Percentiles rank a stretch among this genome's conserved stretches.
These are phyloP conservation scores for Formica aserva DNA, from an alignment of 2,888 invertebrate species.

Conservation along the genomic window DNA sequence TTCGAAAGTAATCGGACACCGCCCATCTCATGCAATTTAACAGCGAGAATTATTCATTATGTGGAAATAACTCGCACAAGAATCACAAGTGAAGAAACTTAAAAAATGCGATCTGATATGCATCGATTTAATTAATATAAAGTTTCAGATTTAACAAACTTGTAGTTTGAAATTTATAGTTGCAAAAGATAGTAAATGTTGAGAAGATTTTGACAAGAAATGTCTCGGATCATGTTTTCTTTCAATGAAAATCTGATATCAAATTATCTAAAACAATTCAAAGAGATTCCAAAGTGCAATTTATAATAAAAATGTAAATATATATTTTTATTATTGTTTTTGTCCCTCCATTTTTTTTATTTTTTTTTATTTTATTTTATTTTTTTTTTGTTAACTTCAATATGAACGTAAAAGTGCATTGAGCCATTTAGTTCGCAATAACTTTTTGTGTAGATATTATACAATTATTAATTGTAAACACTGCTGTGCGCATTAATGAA, in stretches of 20 bases:
- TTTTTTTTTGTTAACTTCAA: background rate
- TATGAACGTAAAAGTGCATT: background rate
- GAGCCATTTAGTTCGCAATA: background rate
- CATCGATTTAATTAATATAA: constrained; percentile 42
- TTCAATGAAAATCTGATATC: background rate
- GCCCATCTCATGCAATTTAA: constrained; percentile 53
- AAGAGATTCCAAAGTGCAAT: background rate
- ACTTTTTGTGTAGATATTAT: background rate
- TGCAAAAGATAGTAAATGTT: background rate
- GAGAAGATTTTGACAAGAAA: background rate
- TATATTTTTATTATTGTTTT: background rate
- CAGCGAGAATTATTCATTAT: constrained; percentile 49
- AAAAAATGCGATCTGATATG: constrained; percentile 35
- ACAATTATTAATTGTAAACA: constrained; percentile 70
- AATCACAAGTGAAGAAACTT: constrained; percentile 6
- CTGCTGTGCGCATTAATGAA: constrained; percentile 66
- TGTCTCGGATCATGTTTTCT: background rate
- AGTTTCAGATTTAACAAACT: background rate
- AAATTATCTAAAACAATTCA: constrained; percentile 3
- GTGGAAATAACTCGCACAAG: constrained; percentile 21
- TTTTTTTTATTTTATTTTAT: background rate
- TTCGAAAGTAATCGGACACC: constrained; percentile 48
- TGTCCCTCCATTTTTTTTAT: background rate
- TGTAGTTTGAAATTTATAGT: background rate
- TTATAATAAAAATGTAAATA: background rate